Evolutionary conservation across 1,140 invertebrate species (phyloP), one percentile per base, ranked within the genome.

Genomic region (Caenorhabditis inopinata): DNA sequence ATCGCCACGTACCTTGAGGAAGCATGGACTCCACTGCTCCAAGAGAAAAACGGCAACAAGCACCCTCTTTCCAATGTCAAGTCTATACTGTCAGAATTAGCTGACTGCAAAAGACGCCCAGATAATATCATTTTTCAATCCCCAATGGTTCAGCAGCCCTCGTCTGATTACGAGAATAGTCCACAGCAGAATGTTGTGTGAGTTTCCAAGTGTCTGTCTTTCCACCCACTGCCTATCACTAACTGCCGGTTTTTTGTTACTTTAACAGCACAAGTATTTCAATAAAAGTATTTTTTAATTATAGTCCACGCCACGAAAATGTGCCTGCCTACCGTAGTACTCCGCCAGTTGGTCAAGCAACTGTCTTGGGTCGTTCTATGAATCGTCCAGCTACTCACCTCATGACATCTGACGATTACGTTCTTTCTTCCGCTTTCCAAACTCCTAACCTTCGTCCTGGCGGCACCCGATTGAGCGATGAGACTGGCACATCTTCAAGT

Each of bases 151-250:
- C 51, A 75, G n/a, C 79, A 75, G 35, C 76, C 29, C 23, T 78
- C 74, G 1, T 76, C 82, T 21, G 87, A 87, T 53, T 87, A 88
- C 74, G 85, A 87, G 42, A 88, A 87, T 83, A 84, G 85, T 62
- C 78, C 77, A n/a, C 83, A 83, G 45, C 76, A 49, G 14, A 48
- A 16, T 25, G 75, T 77, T 48, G 73, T 74, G 38, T 35, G 18
- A 73, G 48, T 51, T 76, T 29, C 21, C n/a, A n/a, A n/a, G n/a
- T n/a, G n/a, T n/a, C n/a, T n/a, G 58, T 29, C 58, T 32, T 27
- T 16, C 58, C 21, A 32, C 18, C 2, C 11, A 32, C 51, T 2
- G 11, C n/a, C 5, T 32, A 23, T 29, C 25, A 32, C 51, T 14
- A 0, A 29, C 23, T 62, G 7, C 53, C n/a, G 32, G 12, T 11